phyloP scores from a whole-genome alignment of 2,113 vertebrate genomes.

The Fregetta grallaria region DNA sequence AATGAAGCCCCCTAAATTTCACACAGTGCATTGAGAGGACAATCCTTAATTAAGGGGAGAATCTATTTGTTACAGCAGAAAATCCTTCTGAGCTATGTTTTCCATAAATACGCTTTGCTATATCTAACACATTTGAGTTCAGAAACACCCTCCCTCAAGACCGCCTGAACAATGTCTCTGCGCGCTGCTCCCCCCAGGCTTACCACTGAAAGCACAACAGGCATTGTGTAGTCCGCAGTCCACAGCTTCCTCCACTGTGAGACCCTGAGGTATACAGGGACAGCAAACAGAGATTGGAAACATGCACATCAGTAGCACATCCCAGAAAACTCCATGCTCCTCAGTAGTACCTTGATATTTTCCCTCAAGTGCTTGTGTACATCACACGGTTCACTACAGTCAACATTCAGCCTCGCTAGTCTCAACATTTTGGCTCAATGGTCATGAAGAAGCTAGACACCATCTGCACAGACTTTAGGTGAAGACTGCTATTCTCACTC shows the following conservation, averaged over 20 bases:
- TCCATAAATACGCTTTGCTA: not conserved
- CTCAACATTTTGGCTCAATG: not conserved
- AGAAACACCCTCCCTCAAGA: not conserved
- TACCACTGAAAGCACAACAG: not conserved
- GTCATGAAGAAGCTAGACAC: not conserved
- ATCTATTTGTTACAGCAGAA: not conserved
- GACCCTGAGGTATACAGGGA: not conserved
- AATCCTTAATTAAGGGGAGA: slow-evolving; percentile 1
- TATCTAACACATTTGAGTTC: not conserved
- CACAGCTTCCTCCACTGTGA: not conserved
- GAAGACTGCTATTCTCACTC: not conserved
- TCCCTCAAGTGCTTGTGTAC: not conserved
- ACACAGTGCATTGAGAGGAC: not conserved
- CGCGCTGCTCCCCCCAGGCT: not conserved
- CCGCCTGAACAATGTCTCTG: not conserved
- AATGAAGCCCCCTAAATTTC: slow-evolving; percentile 6
- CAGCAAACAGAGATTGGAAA: not conserved
- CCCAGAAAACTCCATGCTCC: not conserved
- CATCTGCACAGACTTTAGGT: not conserved
- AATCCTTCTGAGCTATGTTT: not conserved
- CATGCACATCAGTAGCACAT: not conserved
- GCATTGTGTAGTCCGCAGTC: not conserved
- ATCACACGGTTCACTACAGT: not conserved
- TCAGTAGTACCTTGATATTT: not conserved
- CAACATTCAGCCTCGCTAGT: not conserved